Conservation (phyloP, 35 echinoderm and acorn worm species). For the Ptychodera flava region DNA sequence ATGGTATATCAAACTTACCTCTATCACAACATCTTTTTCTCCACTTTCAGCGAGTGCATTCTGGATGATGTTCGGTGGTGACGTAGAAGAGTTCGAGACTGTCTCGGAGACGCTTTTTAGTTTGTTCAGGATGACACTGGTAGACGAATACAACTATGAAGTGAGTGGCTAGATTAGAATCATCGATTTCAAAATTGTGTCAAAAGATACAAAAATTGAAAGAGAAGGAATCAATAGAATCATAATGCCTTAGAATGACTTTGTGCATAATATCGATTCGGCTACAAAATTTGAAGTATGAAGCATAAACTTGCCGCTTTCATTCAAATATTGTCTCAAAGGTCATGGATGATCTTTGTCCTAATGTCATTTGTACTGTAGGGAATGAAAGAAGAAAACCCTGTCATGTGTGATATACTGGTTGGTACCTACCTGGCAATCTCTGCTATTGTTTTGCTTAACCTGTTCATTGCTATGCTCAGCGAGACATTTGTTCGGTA, state of each 20-base stretch:
- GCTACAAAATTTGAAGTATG: no score
- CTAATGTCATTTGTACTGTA: no score
- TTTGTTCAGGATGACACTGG: conserved; percentile 81
- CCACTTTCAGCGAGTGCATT: conserved; percentile 66
- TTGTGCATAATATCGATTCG: no score
- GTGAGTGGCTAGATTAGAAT: no score
- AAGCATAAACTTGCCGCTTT: no score
- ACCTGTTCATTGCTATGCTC: conserved; percentile 81
- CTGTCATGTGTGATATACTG: conserved; percentile 67
- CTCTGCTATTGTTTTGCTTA: conserved; percentile 79
- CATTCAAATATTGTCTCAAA: no score
- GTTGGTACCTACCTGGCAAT: conserved; percentile 56
- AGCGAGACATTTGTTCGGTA: conserved; percentile 93
- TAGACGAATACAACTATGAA: conserved; percentile 97
- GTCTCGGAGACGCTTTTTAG: conserved; percentile 63
- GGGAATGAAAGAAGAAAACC: conserved; percentile 53
- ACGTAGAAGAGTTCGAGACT: conserved; percentile 54
- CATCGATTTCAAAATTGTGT: no score
- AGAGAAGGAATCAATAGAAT: no score
- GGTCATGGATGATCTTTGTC: no score
- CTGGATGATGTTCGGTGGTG: conserved; percentile 87
- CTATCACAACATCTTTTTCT: no score
- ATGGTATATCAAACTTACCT: no score
- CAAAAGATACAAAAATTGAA: no score
- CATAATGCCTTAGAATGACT: background rate